Conservation (phyloP, 64 coral and sea anemone genomes). For the Platygyra sinensis region DNA sequence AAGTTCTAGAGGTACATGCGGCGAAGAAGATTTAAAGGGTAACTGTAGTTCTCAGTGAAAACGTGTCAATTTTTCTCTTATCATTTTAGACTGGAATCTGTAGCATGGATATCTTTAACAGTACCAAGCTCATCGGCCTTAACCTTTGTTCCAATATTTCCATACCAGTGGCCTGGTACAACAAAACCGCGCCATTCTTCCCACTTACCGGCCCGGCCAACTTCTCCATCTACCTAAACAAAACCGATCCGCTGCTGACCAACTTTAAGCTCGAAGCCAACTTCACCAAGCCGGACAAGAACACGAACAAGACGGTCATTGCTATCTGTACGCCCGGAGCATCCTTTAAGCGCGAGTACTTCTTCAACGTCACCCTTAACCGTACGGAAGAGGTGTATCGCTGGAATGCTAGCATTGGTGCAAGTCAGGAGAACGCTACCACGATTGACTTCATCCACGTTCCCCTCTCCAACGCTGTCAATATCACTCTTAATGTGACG, state of each 20-base stretch:
- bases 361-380: constrained; percentile 58
- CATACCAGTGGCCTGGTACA: constrained; percentile 73
- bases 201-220: constrained; percentile 72
- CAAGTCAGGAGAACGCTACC: constrained; percentile 40
- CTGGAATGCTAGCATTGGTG: constrained; percentile 65
- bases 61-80: background rate
- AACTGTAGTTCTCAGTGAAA: background rate
- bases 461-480: constrained; percentile 43
- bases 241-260: constrained; percentile 70
- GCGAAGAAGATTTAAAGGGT: too few relatives aligned
- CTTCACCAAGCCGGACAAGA: constrained; percentile 4
- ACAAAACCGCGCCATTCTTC: constrained; percentile 54
- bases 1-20: too few relatives aligned
- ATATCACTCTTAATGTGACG: constrained; percentile 64
- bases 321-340: constrained; percentile 59
- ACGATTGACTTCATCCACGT: constrained; percentile 41
- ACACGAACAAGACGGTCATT: constrained; percentile 60
- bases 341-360: constrained; percentile 30
- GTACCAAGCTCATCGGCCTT: constrained; percentile 50
- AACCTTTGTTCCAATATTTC: constrained; percentile 74
- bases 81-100: constrained; percentile 67
- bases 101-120: constrained; percentile 56
- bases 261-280: constrained; percentile 37
- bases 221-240: constrained; percentile 66
- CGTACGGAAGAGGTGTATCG: constrained; percentile 1